Base-by-base conservation (phyloP, 2,888 invertebrate species). In the Tryphoninae sp. region DNA sequence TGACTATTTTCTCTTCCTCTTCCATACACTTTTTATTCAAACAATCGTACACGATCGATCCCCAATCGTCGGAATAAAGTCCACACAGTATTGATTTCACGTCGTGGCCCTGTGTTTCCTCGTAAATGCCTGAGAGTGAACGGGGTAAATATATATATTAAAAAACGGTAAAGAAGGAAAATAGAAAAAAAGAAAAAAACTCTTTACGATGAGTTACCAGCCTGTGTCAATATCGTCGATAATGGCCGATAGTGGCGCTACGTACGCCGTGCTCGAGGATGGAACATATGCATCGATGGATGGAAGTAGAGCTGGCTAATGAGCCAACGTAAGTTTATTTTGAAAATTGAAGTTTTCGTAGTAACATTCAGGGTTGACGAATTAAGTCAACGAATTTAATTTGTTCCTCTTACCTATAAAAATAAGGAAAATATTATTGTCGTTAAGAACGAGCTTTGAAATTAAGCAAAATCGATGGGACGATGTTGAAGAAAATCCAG, bases 41-140 rank as follows among this genome's bases (percentile, higher is more conserved):
- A 71, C 71, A 76, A 73, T 42, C 42, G 62, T 68, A 26, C 40
- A 76, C 79, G 72, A 75, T 81, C 81, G 78, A 81, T 75, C 55
- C 61, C 61, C 61, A 75, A 78, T 75, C 45, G 65, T 75, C 69
- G 40, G 65, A 81, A 75, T 67, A 59, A 33, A 76, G 53, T 23
- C 67, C 71, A 64, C 16, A 40, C 9, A 16, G 59, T 81, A 81
- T 81, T 67, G 81, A 81, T 81, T 81, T 58, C 62, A 64, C 59
- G 51, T 58, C 64, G 49, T 59, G 55, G 49, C 67, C 13, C 49
- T 67, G 33, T 58, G 42, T 42, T 22, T 40, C 26, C 19, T 26
- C 6, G 33, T 65, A 19, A 16, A 45, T 19, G 19, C 49, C 58
- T 22, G 19, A 49, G 33, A 67, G 53, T 33, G 33, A n/a, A 11